Conservation (phyloP, 37 sponge, comb jelly and placozoan species). For the Cliona cf. orientalis region DNA sequence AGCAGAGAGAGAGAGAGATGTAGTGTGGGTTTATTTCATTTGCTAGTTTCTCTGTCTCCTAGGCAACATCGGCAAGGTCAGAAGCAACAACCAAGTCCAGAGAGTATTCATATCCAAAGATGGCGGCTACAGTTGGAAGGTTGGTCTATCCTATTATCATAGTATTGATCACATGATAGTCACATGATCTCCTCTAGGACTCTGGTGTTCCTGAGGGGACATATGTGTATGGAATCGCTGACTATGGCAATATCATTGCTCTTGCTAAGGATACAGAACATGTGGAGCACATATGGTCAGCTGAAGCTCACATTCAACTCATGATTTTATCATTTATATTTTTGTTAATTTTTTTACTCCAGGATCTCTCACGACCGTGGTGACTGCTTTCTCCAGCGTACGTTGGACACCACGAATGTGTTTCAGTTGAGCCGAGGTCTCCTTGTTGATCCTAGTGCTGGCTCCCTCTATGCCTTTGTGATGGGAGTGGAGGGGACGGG, state of each 20-base stretch:
- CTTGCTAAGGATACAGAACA: constrained; percentile 13
- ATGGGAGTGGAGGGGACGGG: constrained; percentile 50
- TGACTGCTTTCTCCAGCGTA: constrained; percentile 32
- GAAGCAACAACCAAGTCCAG: constrained; percentile 21
- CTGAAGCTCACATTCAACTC: background rate
- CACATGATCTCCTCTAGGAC: constrained; percentile 3
- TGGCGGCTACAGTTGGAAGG: constrained; percentile 62
- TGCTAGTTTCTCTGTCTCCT: background rate
- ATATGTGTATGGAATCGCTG: constrained; percentile 65
- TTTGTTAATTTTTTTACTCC: background rate
- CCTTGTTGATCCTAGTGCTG: constrained; percentile 39
- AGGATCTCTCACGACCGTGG: constrained; percentile 84
- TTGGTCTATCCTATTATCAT: background rate
- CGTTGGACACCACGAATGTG: constrained; percentile 30
- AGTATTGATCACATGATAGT: too few relatives aligned
- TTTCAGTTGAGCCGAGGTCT: constrained; percentile 47
- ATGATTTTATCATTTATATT: background rate
- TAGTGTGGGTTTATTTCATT: background rate
- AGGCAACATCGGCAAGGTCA: constrained; percentile 35
- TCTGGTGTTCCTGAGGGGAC: constrained; percentile 26
- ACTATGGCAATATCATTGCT: constrained; percentile 72
- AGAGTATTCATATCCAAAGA: constrained; percentile 34
- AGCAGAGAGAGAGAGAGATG: background rate
- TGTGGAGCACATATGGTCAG: constrained; percentile 37
- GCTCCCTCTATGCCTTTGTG: constrained; percentile 40